phyloP scores from a whole-genome alignment of 2,113 vertebrate species.

The Rissa tridactyla region DNA sequence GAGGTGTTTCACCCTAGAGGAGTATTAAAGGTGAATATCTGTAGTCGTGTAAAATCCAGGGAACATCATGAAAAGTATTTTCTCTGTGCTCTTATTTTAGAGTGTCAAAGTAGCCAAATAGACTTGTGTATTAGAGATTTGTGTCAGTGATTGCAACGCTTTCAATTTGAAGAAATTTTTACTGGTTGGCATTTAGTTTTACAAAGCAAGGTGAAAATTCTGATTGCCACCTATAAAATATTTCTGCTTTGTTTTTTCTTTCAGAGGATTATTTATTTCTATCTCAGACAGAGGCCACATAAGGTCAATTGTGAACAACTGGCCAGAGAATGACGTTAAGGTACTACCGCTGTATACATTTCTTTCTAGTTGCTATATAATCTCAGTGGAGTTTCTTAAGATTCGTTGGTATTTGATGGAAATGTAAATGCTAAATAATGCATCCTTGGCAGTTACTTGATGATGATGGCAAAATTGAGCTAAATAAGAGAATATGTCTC shows the following conservation, averaged over 20 bases:
- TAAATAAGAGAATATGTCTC: background rate
- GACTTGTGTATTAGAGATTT: background rate
- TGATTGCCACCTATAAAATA: background rate
- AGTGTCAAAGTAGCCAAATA: background rate
- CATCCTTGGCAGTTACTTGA: background rate
- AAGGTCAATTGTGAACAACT: conserved; percentile 94
- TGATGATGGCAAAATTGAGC: background rate
- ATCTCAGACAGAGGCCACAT: conserved; percentile 95
- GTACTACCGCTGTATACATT: conserved; percentile 63
- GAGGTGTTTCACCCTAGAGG: background rate
- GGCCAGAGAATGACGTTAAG: conserved; percentile 93
- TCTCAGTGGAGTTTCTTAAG: background rate
- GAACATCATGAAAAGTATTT: background rate
- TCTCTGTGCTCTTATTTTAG: background rate
- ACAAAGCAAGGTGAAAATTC: background rate
- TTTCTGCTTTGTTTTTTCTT: conserved; percentile 23
- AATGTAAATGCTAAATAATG: background rate
- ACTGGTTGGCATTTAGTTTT: background rate
- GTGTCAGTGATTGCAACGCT: background rate
- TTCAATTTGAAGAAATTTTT: background rate
- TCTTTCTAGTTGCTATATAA: background rate
- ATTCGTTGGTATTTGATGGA: too few relatives aligned
- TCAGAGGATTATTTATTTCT: conserved; percentile 95
- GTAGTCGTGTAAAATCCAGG: background rate
- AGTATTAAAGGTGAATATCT: background rate